A percentile compares a stretch with the other conserved stretches of the same genome.
Evolutionary conservation across 2,797 vertebrate species (phyloP).

Genomic region (Rousettus madagascariensis): DNA sequence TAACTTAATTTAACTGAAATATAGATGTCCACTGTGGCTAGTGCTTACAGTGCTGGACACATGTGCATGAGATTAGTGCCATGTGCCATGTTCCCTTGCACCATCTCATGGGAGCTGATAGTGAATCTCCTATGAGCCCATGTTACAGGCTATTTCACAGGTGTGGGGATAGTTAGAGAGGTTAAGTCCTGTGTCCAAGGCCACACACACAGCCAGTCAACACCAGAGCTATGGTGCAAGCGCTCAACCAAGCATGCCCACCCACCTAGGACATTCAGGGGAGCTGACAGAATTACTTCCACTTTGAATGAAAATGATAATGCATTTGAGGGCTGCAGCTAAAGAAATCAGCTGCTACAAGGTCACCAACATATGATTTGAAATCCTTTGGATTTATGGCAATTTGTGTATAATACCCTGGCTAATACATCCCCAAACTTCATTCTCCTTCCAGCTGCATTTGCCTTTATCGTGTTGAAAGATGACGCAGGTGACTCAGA

Average conservation of each 20-base stretch:
- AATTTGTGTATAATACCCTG: neutral
- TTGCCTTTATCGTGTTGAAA: constrained; percentile 94
- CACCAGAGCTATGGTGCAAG: too few species aligned
- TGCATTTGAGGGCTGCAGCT: neutral
- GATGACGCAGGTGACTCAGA: constrained; percentile 79
- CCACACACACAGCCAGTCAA: neutral
- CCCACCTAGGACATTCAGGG: neutral
- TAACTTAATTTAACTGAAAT: neutral
- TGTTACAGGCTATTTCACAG: neutral
- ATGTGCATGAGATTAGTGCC: neutral
- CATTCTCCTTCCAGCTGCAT: constrained; percentile 87
- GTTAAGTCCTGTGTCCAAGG: neutral
- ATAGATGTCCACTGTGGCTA: neutral
- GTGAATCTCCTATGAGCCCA: neutral
- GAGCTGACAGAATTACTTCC: neutral
- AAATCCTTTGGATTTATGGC: neutral
- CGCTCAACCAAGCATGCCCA: neutral
- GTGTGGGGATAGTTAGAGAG: neutral
- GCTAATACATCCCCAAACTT: neutral
- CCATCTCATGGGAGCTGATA: too few species aligned
- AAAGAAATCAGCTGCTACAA: neutral
- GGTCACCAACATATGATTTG: neutral
- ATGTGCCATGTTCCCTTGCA: neutral
- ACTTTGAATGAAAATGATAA: neutral
- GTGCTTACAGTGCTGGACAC: neutral